phyloP scores from a whole-genome alignment of 2,888 invertebrate species.

The Anticlea derivata region DNA sequence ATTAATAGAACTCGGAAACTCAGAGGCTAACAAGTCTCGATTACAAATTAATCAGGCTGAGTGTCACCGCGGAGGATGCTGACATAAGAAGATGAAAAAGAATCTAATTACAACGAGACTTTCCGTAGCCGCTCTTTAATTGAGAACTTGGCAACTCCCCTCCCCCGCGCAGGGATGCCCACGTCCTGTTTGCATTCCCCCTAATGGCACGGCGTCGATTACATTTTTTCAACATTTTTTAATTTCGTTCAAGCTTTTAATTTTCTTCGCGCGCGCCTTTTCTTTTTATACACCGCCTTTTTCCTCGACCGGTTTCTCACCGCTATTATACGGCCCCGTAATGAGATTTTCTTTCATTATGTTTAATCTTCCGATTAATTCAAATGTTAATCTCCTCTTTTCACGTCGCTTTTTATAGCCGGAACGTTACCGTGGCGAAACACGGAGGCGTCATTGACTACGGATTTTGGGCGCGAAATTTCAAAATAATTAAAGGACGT shows the following conservation, averaged over 20 bases:
- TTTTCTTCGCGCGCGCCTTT: slow-evolving; percentile 79
- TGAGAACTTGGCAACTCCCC: slow-evolving; percentile 68
- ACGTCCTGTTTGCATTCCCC: slow-evolving; percentile 71
- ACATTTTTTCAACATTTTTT: slow-evolving; percentile 82
- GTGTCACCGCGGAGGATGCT: slow-evolving; percentile 70
- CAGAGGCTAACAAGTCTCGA: slow-evolving; percentile 73
- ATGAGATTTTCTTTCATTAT: slow-evolving; percentile 85
- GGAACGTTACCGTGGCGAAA: slow-evolving; percentile 67
- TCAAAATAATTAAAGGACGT: slow-evolving; percentile 79
- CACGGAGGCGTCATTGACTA: slow-evolving; percentile 55
- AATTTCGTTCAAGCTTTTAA: slow-evolving; percentile 82
- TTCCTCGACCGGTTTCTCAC: slow-evolving; percentile 74
- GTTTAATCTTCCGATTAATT: slow-evolving; percentile 84
- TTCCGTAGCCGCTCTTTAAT: slow-evolving; percentile 78
- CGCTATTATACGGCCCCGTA: slow-evolving; percentile 78
- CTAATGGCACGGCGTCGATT: slow-evolving; percentile 78
- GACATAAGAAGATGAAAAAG: slow-evolving; percentile 80
- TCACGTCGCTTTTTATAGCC: slow-evolving; percentile 74
- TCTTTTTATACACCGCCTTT: slow-evolving; percentile 62
- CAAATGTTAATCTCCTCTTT: slow-evolving; percentile 81
- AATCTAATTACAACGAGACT: slow-evolving; percentile 80
- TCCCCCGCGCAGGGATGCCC: slow-evolving; percentile 38
- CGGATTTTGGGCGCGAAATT: slow-evolving; percentile 67
- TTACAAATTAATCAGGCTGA: slow-evolving; percentile 80
- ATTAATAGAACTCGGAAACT: slow-evolving; percentile 70